Conservation (phyloP, 2,888 invertebrate species). For the Drosophila birchii region DNA sequence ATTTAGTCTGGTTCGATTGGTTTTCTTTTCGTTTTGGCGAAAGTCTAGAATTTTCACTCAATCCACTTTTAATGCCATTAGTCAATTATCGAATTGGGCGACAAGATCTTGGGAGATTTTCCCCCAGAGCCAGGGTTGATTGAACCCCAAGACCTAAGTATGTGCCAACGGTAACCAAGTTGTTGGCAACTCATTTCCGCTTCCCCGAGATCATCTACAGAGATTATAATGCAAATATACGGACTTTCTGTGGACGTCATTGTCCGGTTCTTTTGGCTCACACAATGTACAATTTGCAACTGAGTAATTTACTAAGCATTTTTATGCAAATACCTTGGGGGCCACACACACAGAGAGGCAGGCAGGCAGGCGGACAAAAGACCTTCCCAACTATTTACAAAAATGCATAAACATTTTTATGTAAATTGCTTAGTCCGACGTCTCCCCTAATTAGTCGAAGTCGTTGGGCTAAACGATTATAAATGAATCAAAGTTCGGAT, state of each 20-base stretch:
- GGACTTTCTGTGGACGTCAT: slow-evolving; percentile 29
- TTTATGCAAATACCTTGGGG: slow-evolving; percentile 59
- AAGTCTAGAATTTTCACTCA: slow-evolving; percentile 72
- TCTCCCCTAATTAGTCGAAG: slow-evolving; percentile 58
- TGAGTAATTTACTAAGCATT: slow-evolving; percentile 46
- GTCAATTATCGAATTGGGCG: slow-evolving; percentile 20
- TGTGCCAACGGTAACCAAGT: slow-evolving; percentile 13
- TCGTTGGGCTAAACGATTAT: slow-evolving; percentile 50
- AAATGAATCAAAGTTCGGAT: slow-evolving; percentile 51
- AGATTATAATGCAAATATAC: slow-evolving; percentile 47
- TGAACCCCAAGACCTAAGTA: slow-evolving; percentile 48
- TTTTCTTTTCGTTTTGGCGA: slow-evolving; percentile 59
- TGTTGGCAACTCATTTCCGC: slow-evolving; percentile 72
- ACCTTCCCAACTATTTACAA: slow-evolving; percentile 60
- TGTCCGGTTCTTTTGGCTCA: slow-evolving; percentile 40
- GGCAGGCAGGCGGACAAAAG: slow-evolving; percentile 32
- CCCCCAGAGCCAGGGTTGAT: slow-evolving; percentile 47
- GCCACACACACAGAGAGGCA: slow-evolving; percentile 41
- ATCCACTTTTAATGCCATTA: slow-evolving; percentile 3
- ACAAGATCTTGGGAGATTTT: slow-evolving; percentile 15
- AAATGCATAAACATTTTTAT: slow-evolving; percentile 51
- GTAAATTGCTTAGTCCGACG: slow-evolving; percentile 50
- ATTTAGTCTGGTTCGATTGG: slow-evolving; percentile 38
- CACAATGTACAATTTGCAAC: slow-evolving; percentile 22
- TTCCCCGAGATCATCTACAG: slow-evolving; percentile 30